Percentiles rank a stretch among this genome's conserved stretches.
Evolutionary conservation across 2,113 vertebrate species (phyloP).

Genomic region (Cinclus cinclus): DNA sequence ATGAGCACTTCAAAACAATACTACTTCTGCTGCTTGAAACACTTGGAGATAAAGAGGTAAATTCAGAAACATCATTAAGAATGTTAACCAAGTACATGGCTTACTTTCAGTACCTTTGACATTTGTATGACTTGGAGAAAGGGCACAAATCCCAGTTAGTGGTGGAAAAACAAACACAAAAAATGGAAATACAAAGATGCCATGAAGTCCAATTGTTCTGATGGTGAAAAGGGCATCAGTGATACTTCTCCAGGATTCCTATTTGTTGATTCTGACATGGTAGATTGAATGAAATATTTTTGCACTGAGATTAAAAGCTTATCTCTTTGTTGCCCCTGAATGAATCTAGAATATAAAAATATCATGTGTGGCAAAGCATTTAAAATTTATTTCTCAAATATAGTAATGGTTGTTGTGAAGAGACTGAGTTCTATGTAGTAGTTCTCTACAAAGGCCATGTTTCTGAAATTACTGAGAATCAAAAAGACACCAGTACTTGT

Average conservation of each 20-base stretch:
- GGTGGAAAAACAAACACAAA: neutral
- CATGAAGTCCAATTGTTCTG: neutral
- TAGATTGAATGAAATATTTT: neutral
- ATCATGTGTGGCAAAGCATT: neutral
- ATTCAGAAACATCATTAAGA: neutral
- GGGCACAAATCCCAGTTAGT: neutral
- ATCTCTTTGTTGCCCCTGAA: neutral
- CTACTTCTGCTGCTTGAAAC: constrained; percentile 92
- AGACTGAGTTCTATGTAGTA: neutral
- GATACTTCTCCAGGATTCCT: neutral
- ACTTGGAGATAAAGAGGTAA: constrained; percentile 93
- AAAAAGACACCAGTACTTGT: neutral
- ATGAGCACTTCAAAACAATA: constrained; percentile 97
- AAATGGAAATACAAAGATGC: neutral
- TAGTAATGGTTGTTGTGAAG: neutral
- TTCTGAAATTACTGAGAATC: neutral
- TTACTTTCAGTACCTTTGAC: neutral
- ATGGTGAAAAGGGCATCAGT: neutral
- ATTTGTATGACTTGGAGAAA: neutral
- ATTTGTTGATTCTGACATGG: rapidly evolving
- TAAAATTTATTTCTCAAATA: neutral
- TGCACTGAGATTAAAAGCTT: neutral
- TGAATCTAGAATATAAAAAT: neutral
- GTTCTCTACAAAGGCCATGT: neutral
- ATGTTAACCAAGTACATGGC: neutral